These are phyloP conservation scores for Cyrtorhinus lividipennis DNA, from an alignment of 1,140 invertebrate genomes.

Conservation along the genomic window DNA sequence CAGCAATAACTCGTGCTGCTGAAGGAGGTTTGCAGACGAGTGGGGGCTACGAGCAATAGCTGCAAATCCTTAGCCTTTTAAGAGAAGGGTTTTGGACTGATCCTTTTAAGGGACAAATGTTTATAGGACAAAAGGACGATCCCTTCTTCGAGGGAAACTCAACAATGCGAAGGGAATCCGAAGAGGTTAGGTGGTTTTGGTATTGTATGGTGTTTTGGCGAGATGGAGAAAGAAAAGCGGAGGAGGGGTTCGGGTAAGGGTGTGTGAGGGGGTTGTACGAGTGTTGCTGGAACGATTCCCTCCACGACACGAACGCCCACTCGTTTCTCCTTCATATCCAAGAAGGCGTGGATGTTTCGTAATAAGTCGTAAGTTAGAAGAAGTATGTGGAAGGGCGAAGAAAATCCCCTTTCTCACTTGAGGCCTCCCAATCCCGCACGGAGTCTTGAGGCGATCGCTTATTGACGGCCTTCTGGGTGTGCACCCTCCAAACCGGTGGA, in stretches of 20 bases:
- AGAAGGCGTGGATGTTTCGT: background rate
- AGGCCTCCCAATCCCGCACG: background rate
- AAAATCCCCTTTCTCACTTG: background rate
- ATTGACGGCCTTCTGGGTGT: background rate
- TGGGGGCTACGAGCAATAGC: background rate
- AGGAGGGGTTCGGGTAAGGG: background rate
- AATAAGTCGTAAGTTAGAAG: slow-evolving; percentile 8
- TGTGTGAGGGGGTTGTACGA: background rate
- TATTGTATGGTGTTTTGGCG: background rate
- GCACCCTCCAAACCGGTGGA: background rate
- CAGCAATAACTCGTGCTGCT: background rate
- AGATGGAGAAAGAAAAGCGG: background rate
- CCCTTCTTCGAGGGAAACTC: background rate
- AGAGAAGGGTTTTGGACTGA: background rate
- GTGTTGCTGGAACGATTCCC: background rate
- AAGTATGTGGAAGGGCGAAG: background rate
- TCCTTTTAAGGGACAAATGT: slow-evolving; percentile 14
- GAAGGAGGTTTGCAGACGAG: background rate
- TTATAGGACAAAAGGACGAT: slow-evolving; percentile 11
- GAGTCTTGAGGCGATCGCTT: background rate
- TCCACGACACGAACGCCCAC: background rate
- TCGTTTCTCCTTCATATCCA: slow-evolving; percentile 1
- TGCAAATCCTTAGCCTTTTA: slow-evolving; percentile 10
- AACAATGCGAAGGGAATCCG: slow-evolving; percentile 5
- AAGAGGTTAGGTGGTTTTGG: background rate